Conservation (phyloP, 2,797 vertebrate genomes). For the Smutsia gigantea region DNA sequence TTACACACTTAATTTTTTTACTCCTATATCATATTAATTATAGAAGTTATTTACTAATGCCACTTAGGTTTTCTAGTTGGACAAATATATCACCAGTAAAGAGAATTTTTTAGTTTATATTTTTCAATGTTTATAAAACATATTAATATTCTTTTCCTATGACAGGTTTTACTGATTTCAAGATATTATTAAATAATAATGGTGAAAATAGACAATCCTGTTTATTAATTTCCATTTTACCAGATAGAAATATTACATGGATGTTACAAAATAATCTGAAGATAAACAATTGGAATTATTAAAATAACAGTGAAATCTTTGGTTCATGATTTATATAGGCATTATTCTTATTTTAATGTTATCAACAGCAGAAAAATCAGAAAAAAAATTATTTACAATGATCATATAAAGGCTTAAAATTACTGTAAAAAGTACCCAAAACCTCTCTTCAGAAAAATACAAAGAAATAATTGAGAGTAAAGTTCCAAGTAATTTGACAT, state of each 20-base stretch:
- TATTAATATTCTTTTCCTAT: neutral
- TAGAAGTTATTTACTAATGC: neutral
- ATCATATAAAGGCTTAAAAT: neutral
- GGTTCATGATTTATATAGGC: neutral
- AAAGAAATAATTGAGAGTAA: neutral
- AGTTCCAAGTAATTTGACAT: neutral
- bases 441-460: neutral
- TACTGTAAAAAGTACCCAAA: neutral
- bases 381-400: neutral
- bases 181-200: neutral
- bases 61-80: neutral
- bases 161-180: neutral
- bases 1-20: neutral
- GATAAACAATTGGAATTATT: neutral
- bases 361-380: neutral
- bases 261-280: neutral
- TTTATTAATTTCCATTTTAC: neutral
- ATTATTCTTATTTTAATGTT: neutral
- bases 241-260: neutral
- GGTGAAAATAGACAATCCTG: neutral
- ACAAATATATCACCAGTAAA: neutral
- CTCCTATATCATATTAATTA: neutral
- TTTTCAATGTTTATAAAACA: neutral
- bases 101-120: neutral
- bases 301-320: neutral